Base-by-base conservation (phyloP, 2,888 invertebrate species). In the Eumacrocentrus americanus region DNA sequence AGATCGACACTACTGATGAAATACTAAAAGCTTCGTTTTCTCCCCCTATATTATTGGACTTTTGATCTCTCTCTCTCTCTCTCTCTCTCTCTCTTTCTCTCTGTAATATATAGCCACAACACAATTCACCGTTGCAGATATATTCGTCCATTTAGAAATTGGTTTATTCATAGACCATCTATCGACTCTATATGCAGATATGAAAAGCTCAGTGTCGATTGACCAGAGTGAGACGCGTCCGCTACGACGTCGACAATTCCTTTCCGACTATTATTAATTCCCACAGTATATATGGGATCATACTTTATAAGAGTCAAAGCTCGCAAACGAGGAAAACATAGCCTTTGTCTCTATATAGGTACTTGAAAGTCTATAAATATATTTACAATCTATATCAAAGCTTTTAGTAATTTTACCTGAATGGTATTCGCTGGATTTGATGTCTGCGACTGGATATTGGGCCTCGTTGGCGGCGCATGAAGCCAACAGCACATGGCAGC, bases 401-500 rank as follows among this genome's bases (percentile, higher is more conserved):
- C n/a, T n/a, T n/a, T n/a, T n/a, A n/a, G 29, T 29, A 29, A 29
- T 29, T 29, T 66, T 72, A 80, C 80, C 75, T 78, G 79, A 44
- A 79, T 79, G 16, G 80, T 78, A 65, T 77, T 75, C 25, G 78
- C 75, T 71, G 78, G 77, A 62, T 67, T 72, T 3, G 71, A 51
- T 42, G 74, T 71, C 52, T 75, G 76, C 3, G 72, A 65, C 48
- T 78, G 76, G 16, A 72, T 66, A 47, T 68, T 73, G 47, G 78
- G 67, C 62, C 77, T 70, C 44, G 74, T 71, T 65, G 80, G 78
- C 18, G 80, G 78, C 59, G 80, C 74, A 65, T 80, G 87, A 69
- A 89, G 83, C 89, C 89, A 90, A 79, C 89, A 88, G 79, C 89
- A 89, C 88, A 89, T 89, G 58, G 89, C 89, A 20, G 88, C 86